Evolutionary conservation across 2,888 invertebrate species (phyloP).

Genomic region (Zhuqinia jingwanae): DNA sequence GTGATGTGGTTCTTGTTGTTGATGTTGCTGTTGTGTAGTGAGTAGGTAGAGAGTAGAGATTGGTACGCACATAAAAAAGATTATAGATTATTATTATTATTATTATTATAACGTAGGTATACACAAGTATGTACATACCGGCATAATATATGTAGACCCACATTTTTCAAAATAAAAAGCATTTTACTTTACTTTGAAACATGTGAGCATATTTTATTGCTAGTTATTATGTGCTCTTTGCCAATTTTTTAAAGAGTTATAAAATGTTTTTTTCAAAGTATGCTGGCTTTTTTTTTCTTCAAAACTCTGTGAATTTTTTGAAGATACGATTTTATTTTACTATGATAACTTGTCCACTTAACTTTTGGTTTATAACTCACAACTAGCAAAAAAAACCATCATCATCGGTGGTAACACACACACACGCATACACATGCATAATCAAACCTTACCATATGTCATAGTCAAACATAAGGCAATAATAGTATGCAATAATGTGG

Average conservation of each 20-base stretch:
- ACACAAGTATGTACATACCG: background rate
- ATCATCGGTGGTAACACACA: no score
- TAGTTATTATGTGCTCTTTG: conserved; percentile 2
- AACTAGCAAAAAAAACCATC: background rate
- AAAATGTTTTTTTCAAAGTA: conserved; percentile 18
- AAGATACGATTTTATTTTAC: conserved; percentile 1
- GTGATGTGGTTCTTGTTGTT: background rate
- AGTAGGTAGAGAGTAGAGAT: conserved; percentile 21
- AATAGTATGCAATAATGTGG: conserved; percentile 11
- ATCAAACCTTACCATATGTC: conserved; percentile 27
- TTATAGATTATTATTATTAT: conserved; percentile 5
- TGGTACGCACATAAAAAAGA: conserved; percentile 26
- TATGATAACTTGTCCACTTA: conserved; percentile 44
- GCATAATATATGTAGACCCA: conserved; percentile 9
- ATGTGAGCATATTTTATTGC: conserved; percentile 31
- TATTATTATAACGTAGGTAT: no score
- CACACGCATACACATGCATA: background rate
- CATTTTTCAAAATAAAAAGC: conserved; percentile 13
- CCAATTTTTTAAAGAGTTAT: conserved; percentile 39
- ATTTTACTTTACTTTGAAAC: conserved; percentile 33
- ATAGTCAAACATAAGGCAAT: background rate
- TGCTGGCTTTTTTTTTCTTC: no score
- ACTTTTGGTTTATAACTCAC: conserved; percentile 34
- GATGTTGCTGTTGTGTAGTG: no score
- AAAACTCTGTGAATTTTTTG: background rate